phyloP scores from a whole-genome alignment of 2,113 vertebrate genomes.

The Epinephelus lanceolatus region DNA sequence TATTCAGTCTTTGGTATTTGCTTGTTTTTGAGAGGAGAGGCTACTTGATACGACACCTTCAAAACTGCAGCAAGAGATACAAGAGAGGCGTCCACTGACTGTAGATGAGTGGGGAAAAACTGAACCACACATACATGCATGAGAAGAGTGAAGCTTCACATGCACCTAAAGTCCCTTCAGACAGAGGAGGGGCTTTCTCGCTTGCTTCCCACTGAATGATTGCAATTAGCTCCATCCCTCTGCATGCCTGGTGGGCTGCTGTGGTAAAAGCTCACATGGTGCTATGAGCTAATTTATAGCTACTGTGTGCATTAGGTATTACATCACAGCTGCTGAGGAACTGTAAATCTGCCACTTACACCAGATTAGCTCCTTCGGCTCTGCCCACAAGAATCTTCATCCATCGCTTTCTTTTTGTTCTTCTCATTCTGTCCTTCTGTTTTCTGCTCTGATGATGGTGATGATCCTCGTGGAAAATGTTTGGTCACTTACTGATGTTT shows the following conservation, averaged over 20 bases:
- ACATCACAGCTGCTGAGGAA: constrained; percentile 64
- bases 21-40: not conserved
- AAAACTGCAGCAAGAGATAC: not conserved
- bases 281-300: constrained; percentile 67
- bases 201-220: constrained; percentile 27
- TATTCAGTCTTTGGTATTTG: no score
- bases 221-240: constrained; percentile 45
- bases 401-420: constrained; percentile 2
- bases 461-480: not conserved
- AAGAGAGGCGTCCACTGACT: not conserved
- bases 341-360: constrained; percentile 69
- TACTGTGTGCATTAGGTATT: constrained; percentile 68
- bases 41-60: not conserved
- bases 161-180: not conserved
- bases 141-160: not conserved
- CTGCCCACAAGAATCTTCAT: constrained; percentile 10
- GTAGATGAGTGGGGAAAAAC: not conserved
- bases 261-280: constrained; percentile 29
- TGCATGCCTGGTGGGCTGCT: constrained; percentile 5
- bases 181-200: not conserved
- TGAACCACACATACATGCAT: no score
- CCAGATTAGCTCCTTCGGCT: constrained; percentile 40
- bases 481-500: not conserved
- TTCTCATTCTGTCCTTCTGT: constrained; percentile 6
- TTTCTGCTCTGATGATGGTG: not conserved